Evolutionary conservation across 2,888 invertebrate species (phyloP), one percentile per base, ranked within the genome.

Genomic region (Lordiphosa fenestrarum): DNA sequence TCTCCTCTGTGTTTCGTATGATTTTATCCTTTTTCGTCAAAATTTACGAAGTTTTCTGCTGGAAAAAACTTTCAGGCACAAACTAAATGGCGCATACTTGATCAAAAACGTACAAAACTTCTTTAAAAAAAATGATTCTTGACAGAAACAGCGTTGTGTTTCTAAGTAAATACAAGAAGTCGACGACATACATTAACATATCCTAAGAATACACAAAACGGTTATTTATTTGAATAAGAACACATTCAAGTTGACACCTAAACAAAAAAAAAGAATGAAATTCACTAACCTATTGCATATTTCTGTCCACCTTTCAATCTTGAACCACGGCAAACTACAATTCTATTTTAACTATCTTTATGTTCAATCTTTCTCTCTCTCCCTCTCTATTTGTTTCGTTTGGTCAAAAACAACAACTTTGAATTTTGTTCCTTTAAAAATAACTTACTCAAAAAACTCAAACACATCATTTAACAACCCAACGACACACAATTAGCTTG

Each of bases 401-500:
- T 52, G 56, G 19, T 66, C 53, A 47, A 69, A 30, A 73, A 63
- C 30, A 51, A 37, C 42, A 40, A 52, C 35, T 46, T 19, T 19
- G 30, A 30, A 37, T 54, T 64, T 36, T 33, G 40, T 60, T 60
- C 4, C 40, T 33, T 50, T 48, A 53, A 42, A 39, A n/a, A n/a
- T n/a, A n/a, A 41, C 48, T 19, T 19, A 62, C 50, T 54, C 15
- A 15, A 46, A 49, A 23, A 51, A 66, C 36, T 38, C 57, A 42
- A 55, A 55, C 23, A 64, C 51, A 39, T 35, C 54, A 51, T 9
- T 2, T 30, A 35, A 61, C 55, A 42, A 68, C 39, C 44, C 49
- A 13, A 25, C 59, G 48, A 55, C 68, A 54, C 65, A 53, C 66
- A 59, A 65, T 63, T 71, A 85, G 85, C 80, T 85, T 71, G 84